Evolutionary conservation across 2,888 invertebrate genomes (phyloP).

Genomic region (Luperina nickerlii): DNA sequence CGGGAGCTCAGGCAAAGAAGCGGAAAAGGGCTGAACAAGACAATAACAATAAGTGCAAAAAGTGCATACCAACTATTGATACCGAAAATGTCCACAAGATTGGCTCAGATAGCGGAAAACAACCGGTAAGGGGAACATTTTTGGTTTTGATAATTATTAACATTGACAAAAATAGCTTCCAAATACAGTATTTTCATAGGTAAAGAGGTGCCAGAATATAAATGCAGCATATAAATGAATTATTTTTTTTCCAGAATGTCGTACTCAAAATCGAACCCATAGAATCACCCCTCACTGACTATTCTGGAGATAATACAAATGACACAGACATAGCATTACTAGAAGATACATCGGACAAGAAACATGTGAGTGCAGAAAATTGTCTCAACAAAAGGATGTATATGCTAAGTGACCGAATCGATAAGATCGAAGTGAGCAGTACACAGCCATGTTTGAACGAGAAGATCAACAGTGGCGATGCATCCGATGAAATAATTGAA

Average conservation of each 20-base stretch:
- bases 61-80: constrained; percentile 73
- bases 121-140: constrained; percentile 75
- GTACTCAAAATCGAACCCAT: constrained; percentile 86
- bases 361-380: constrained; percentile 76
- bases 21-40: constrained; percentile 84
- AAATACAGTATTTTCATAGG: neutral
- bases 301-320: constrained; percentile 88
- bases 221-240: neutral
- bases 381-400: constrained; percentile 77
- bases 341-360: constrained; percentile 81
- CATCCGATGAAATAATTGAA: constrained; percentile 81
- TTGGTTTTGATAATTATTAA: neutral
- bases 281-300: constrained; percentile 86
- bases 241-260: constrained; percentile 76
- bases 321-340: constrained; percentile 85
- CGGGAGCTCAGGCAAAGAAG: constrained; percentile 78
- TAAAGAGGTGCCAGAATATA: neutral
- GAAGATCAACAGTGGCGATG: constrained; percentile 72
- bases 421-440: constrained; percentile 87
- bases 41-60: constrained; percentile 81
- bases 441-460: constrained; percentile 86
- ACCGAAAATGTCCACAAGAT: constrained; percentile 61
- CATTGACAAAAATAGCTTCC: neutral
- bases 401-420: constrained; percentile 71
- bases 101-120: constrained; percentile 60